phyloP scores from a whole-genome alignment of 2,888 invertebrate species.

The Cerastoderma edule region DNA sequence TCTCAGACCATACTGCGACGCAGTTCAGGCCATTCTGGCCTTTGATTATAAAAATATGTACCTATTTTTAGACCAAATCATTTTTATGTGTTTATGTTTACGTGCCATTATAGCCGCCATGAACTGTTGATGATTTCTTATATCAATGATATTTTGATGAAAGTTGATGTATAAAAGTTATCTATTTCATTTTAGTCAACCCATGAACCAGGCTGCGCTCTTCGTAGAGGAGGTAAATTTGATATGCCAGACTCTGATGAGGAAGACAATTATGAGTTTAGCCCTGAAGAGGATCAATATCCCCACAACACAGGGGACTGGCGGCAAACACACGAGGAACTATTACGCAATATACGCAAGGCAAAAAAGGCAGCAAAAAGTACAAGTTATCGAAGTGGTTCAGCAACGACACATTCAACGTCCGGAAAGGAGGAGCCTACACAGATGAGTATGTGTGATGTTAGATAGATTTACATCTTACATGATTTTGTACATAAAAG shows the following conservation, averaged over 20 bases:
- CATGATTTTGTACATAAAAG: no score
- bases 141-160: no score
- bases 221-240: slow-evolving; percentile 62
- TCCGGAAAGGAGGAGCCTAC: slow-evolving; percentile 11
- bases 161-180: no score
- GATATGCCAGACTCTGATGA: slow-evolving; percentile 40
- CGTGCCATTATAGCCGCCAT: no score
- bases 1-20: no score
- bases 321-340: slow-evolving; percentile 67
- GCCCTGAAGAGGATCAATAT: slow-evolving; percentile 57
- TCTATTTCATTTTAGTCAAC: slow-evolving; percentile 49
- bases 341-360: slow-evolving; percentile 64
- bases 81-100: no score
- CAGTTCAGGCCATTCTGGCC: no score
- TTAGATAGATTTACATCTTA: no score
- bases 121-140: no score
- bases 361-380: slow-evolving; percentile 61
- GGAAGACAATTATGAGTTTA: slow-evolving; percentile 40
- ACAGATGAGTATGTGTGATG: slow-evolving; percentile 15
- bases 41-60: no score
- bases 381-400: slow-evolving; percentile 33
- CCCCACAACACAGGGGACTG: slow-evolving; percentile 65
- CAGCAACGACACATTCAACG: slow-evolving; percentile 22
- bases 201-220: slow-evolving; percentile 69
- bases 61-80: no score